Conservation (phyloP, 1,140 invertebrate species). For the Drosophila suzukii region DNA sequence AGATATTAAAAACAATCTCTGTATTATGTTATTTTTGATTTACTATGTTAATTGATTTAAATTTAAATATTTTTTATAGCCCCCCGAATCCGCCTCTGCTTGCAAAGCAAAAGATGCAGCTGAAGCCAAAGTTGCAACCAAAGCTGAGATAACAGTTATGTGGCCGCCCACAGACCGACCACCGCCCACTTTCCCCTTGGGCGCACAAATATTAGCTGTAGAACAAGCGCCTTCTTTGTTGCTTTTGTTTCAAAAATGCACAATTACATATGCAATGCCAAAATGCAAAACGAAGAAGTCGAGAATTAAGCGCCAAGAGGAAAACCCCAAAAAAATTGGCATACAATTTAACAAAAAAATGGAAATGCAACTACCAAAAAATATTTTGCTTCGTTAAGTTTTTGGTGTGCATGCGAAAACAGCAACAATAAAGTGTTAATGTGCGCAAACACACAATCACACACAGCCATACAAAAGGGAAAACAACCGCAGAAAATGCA, state of each 20-base stretch:
- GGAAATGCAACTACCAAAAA: slow-evolving; percentile 67
- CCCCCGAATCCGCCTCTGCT: not conserved
- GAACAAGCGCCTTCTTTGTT: slow-evolving; percentile 46
- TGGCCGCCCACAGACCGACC: slow-evolving; percentile 2
- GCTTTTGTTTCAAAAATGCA: slow-evolving; percentile 30
- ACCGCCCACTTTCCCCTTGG: not conserved
- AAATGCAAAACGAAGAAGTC: slow-evolving; percentile 41
- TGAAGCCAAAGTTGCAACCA: slow-evolving; percentile 8
- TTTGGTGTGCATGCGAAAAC: slow-evolving; percentile 65
- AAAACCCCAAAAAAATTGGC: slow-evolving; percentile 31
- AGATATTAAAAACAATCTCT: too few species aligned
- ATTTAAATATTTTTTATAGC: too few species aligned
- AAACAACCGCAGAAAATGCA: slow-evolving; percentile 70
- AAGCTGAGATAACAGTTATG: slow-evolving; percentile 39
- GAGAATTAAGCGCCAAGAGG: slow-evolving; percentile 16
- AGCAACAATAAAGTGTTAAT: slow-evolving; percentile 64
- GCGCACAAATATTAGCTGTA: slow-evolving; percentile 57
- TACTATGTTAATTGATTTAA: too few species aligned
- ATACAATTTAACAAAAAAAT: slow-evolving; percentile 53
- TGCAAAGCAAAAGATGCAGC: not conserved
- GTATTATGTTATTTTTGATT: too few species aligned
- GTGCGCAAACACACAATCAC: slow-evolving; percentile 43
- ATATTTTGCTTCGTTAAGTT: slow-evolving; percentile 77
- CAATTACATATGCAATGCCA: slow-evolving; percentile 71
- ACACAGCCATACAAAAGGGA: slow-evolving; percentile 5